Evolutionary conservation across 2,797 vertebrate species (phyloP), one percentile per base, ranked within the genome.

Genomic region (Hephaestus fuliginosus): DNA sequence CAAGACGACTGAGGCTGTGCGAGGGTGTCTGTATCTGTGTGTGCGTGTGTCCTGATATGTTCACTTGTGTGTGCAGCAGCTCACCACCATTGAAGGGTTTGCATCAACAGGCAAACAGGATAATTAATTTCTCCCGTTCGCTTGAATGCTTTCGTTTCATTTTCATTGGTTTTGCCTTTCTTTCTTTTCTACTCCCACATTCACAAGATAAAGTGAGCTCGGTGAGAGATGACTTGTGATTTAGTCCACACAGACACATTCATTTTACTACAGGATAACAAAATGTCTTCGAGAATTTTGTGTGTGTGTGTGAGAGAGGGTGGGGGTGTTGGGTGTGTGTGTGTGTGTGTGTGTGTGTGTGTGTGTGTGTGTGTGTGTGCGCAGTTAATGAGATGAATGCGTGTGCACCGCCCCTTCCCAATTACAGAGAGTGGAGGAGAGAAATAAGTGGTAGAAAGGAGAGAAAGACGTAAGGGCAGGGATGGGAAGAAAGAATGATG

Each of bases 51-150:
- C 41, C 36, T 44, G 8, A 41, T 53, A 41, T 13, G 55, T 33
- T 56, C 28, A 33, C 22, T 48, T 51, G 28, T 76, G 76, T 60
- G 28, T 20, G 46, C 64, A 63, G 58, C 57, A 70, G 64, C 72
- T 70, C 22, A 3, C 52, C 49, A 28, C 77, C 66, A 76, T 51
- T 81, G 75, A 86, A 80, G 58, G 62, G 65, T 86, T 73, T 67
- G 88, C 88, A 82, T 88, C 81, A 86, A 84, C 48, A 73, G 80
- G 79, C 75, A 90, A 91, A 90, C 78, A 78, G 76, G 82, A 90
- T 85, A 88, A 91, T 93, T 90, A 86, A 90, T 93, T 90, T 91
- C 80, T 89, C 76, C 76, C 83, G 85, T 87, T 84, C 30, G 66
- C 86, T 82, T 60, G 55, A 88, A 85, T 41, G 90, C 82, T 75